phyloP scores from a whole-genome alignment of 2,113 vertebrate species.

The Gorsachius goisagi region DNA sequence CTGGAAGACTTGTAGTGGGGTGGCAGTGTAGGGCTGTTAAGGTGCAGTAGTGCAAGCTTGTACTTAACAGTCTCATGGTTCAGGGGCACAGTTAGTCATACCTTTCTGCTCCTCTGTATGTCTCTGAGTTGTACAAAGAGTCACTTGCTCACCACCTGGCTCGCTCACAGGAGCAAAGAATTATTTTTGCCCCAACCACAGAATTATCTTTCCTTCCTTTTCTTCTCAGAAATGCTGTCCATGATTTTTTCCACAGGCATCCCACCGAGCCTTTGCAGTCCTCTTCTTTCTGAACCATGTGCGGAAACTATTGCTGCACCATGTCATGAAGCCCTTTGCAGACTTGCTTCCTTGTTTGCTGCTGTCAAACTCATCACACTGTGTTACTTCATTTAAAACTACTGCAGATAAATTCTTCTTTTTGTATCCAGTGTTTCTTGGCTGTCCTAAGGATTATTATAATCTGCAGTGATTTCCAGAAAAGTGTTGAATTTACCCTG shows the following conservation, averaged over 20 bases:
- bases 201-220: neutral
- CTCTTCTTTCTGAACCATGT: neutral
- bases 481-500: accelerated
- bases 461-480: neutral
- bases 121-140: neutral
- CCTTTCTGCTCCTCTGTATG: neutral
- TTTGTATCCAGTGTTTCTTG: neutral
- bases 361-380: neutral
- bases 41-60: neutral
- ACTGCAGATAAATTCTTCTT: neutral
- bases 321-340: neutral
- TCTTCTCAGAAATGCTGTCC: neutral
- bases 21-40: neutral
- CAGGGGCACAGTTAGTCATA: neutral
- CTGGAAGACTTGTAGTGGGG: neutral
- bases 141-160: neutral
- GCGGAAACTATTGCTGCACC: neutral
- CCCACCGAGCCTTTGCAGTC: neutral
- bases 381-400: neutral
- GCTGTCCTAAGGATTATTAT: neutral
- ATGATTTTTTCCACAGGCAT: neutral
- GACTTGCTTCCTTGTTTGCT: neutral
- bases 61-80: neutral
- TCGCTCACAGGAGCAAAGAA: neutral
- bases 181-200: neutral